A percentile compares a stretch with the other conserved stretches of the same genome.
Conservation (phyloP, 2,888 invertebrate species). For the Nemurella pictetii region DNA sequence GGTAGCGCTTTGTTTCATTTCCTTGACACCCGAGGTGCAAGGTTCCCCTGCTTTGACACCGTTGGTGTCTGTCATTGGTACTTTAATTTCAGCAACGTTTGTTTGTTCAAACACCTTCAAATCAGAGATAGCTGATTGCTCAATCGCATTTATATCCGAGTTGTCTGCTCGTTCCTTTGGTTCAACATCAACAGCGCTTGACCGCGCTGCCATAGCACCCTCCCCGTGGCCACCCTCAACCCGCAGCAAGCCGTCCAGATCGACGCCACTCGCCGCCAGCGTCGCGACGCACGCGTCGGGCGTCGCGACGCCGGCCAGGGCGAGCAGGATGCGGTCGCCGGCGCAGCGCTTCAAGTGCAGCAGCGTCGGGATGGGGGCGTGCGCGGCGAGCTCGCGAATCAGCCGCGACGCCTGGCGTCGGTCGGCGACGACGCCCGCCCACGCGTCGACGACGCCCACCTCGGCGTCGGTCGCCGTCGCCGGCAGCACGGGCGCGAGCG, state of each 20-base stretch:
- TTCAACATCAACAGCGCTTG: neutral
- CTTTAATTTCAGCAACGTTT: too few species aligned
- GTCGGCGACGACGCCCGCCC: conserved; percentile 62
- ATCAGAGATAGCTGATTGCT: too few species aligned
- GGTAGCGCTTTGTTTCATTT: neutral
- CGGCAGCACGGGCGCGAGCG: conserved; percentile 34
- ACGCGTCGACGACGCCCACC: conserved; percentile 58
- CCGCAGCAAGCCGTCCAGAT: conserved; percentile 57
- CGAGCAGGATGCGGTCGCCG: conserved; percentile 60
- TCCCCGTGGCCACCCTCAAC: neutral
- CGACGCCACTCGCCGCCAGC: conserved; percentile 54
- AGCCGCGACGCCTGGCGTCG: conserved; percentile 65
- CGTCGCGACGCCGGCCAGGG: conserved; percentile 48
- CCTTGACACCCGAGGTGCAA: too few species aligned
- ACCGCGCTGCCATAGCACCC: neutral
- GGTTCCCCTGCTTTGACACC: too few species aligned
- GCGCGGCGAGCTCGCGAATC: conserved; percentile 61
- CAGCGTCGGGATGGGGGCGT: conserved; percentile 62
- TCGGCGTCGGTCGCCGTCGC: conserved; percentile 27
- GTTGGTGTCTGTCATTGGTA: too few species aligned
- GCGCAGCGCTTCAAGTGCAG: conserved; percentile 75
- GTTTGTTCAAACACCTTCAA: too few species aligned
- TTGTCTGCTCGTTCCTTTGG: too few species aligned
- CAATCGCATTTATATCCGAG: too few species aligned
- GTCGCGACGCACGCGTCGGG: neutral